Base-by-base conservation (phyloP, 1,140 invertebrate species). In the Reticulitermes speratus region DNA sequence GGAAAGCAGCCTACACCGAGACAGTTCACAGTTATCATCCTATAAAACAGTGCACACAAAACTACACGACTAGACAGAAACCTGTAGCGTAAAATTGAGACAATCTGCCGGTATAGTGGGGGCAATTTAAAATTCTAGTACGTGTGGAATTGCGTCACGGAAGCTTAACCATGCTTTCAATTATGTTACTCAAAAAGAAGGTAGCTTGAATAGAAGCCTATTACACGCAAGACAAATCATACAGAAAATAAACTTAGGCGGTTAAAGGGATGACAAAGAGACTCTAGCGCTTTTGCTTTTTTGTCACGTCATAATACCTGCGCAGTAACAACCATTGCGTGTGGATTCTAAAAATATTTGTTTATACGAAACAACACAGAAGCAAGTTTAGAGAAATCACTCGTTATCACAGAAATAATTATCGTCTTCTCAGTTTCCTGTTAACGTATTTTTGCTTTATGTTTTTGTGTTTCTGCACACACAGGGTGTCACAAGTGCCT, bases 151-250 rank as follows among this genome's bases (percentile, higher is more conserved):
- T 75, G 65, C 14, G 65, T 30, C 25, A 30, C 25, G 14, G 25
- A 75, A 75, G 65, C n/a, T 75, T n/a, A 75, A 30, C 65, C 8
- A 30, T 75, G 25, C 25, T 9, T 75, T 30, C 65, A 75, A 75
- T 75, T n/a, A 75, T 75, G 25, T 12, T 75, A 6, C 65, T 75
- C 65, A 30, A n/a, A 38, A 75, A 75, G 65, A 75, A 19, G n/a
- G 65, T 75, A 30, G 65, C 25, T 30, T 75, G 65, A 75, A 75
- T 75, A 75, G n/a, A 75, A 75, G 25, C 25, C 3, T 30, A 75
- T 75, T 75, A 75, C 65, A 75, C 65, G 65, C 65, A 75, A 75
- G 65, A 30, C n/a, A 25, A 75, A 75, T 75, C 65, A 75, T 30
- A 30, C n/a, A 75, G 65, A 75, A 75, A 75, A 55, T 55, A 19